Base-by-base conservation (phyloP, 2,888 invertebrate species). In the Dicyrtomina minuta region DNA sequence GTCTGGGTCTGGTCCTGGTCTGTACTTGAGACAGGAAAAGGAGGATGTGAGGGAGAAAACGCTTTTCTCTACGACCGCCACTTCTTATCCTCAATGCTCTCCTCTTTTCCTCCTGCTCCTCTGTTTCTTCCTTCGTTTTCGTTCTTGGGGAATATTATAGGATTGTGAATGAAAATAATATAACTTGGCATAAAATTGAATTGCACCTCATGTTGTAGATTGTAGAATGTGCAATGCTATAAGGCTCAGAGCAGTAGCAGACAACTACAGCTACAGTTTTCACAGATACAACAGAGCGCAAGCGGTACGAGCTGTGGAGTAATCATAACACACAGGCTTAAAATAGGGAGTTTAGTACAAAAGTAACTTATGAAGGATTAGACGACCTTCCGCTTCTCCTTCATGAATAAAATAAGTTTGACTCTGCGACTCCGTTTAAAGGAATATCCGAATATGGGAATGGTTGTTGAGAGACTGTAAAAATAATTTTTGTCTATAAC, bases 341-440 rank as follows among this genome's bases (percentile, higher is more conserved):
- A n/a, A n/a, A n/a, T n/a, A n/a, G n/a, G n/a, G n/a, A n/a, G n/a
- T n/a, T n/a, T 33, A 33, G 33, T 33, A 5, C 33, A 33, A n/a
- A n/a, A n/a, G 33, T 33, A 5, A 33, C 33, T 33, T 33, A 33
- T 33, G 33, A 33, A 53, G 53, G 24, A 53, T 53, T 53, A 53
- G 53, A 24, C 22, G 10, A 26, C 17, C 53, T 53, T 53, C 17
- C 53, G 24, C 8, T 53, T 15, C 26, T 53, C 8, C 26, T 22
- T 53, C 53, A 53, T 53, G 53, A 53, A 53, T 53, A 53, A 53
- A 53, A 53, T 53, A 26, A 53, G 22, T 24, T 53, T 53, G 26
- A 22, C 17, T 46, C 17, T 46, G n/a, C n/a, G n/a, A 10, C 22
- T 53, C 3, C 24, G 22, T 51, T 20, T n/a, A 33, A 33, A 33